Base-by-base conservation (phyloP, 92 coral and sea anemone genomes). In the Palythoa caribaeorum region DNA sequence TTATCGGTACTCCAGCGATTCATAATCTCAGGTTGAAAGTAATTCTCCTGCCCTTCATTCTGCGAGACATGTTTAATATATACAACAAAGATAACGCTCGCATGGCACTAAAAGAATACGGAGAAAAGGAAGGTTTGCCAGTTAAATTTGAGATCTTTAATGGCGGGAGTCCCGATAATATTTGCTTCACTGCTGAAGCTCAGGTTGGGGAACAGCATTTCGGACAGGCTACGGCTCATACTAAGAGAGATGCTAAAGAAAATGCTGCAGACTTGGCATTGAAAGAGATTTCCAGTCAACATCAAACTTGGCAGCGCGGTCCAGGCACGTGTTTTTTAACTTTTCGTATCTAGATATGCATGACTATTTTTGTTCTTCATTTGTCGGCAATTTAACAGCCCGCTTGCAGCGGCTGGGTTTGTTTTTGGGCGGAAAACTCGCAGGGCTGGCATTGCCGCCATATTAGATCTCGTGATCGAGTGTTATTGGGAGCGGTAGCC, bases 221-320 rank as follows among this genome's bases (percentile, higher is more conserved):
- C 60, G 90, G 73, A 20, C 87, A 92, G 38, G 95, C 96, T 38
- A 87, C 96, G 36, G 94, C 96, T 53, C 78, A 92, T 1, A 84
- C 92, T 40, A 94, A 93, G 92, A 93, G 89, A 83, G 98, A 94
- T n/a, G 98, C 98, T 15, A 94, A 94, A 70, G 96, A 94, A 53
- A 87, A 75, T 60, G 98, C 98, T 35, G 98, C 98, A 39, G 98
- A 94, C 87, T 87, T 93, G 52, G 98, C 98, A 74, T 85, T 94
- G 73, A 94, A 92, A 90, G 93, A 63, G 70, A 7, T 63, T 79
- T 76, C 75, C 87, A 87, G 55, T 88, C 40, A 90, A 92, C 88
- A 93, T 93, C 92, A 90, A 15, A 10, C 51, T 16, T 48, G 70
- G 11, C 21, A 79, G 15, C 37, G 11, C 21, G 63, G 20, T 3